Evolutionary conservation across 1,140 invertebrate genomes (phyloP).

Genomic region (Subanguina moxae): DNA sequence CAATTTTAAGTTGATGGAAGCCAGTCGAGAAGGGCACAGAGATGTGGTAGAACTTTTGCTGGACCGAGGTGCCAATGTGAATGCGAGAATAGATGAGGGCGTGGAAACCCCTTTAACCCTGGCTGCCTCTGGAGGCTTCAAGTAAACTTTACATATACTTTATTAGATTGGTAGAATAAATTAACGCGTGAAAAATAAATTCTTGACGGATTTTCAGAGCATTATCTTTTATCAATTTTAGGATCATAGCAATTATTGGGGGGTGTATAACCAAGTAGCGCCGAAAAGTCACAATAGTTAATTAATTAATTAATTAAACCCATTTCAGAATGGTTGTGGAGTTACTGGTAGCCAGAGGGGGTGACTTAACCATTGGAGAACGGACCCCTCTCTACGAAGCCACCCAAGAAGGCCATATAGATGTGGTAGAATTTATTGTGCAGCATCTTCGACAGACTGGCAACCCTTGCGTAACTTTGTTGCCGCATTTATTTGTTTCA

Average conservation of each 20-base stretch:
- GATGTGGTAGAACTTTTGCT: constrained; percentile 51
- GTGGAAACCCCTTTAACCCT: constrained; percentile 87
- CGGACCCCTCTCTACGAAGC: constrained; percentile 97
- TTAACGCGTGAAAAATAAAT: no score
- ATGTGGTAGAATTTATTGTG: constrained; percentile 44
- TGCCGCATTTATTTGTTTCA: not conserved
- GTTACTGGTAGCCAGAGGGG: constrained; percentile 87
- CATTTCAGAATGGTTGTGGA: constrained; percentile 70
- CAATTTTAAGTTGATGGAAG: constrained; percentile 76
- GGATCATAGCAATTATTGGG: no score
- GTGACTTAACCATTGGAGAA: constrained; percentile 88
- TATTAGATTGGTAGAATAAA: no score
- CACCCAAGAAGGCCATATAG: constrained; percentile 67
- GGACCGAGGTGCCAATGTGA: constrained; percentile 79
- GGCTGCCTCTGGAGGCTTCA: constrained; percentile 90
- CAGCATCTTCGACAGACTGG: constrained; percentile 24
- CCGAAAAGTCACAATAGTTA: not conserved
- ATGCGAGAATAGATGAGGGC: constrained; percentile 84
- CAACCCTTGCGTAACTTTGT: constrained; percentile 12
- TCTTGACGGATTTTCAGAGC: no score
- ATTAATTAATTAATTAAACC: not conserved
- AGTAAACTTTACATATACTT: constrained; percentile 59
- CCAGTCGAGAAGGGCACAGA: constrained; percentile 85
- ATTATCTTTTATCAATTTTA: no score
- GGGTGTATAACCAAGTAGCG: no score